Conservation (phyloP, 2,888 invertebrate genomes). For the Neoaliturus tenellus region DNA sequence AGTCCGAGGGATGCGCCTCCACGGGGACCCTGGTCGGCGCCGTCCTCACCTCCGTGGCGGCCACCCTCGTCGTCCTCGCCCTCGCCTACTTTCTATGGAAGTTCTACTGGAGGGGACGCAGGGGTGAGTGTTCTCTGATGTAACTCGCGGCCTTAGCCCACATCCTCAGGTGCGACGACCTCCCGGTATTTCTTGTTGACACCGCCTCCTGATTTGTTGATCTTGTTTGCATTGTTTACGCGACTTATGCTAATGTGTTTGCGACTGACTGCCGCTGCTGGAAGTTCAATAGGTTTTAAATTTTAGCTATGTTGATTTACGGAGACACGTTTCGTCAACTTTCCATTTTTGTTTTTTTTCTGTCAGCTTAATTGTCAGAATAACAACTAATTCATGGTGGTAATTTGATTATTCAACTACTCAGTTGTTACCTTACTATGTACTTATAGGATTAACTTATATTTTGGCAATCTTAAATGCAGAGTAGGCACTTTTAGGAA, state of each 20-base stretch:
- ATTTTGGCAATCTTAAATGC: no score
- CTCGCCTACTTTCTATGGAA: slow-evolving; percentile 59
- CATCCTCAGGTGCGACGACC: neutral
- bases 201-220: neutral
- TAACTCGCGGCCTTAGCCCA: neutral
- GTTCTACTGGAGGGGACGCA: slow-evolving; percentile 59
- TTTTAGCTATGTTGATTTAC: neutral
- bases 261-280: neutral
- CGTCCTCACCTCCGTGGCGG: slow-evolving; percentile 58
- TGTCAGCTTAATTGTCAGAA: no score
- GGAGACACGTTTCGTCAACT: no score
- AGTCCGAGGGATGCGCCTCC: slow-evolving; percentile 56
- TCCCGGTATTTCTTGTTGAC: neutral
- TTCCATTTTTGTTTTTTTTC: no score
- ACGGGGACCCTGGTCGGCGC: slow-evolving; percentile 58
- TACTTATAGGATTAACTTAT: no score
- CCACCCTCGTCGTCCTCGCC: slow-evolving; percentile 47
- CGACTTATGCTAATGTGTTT: neutral
- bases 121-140: slow-evolving; percentile 55
- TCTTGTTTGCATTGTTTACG: neutral
- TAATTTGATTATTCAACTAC: no score
- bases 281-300: neutral
- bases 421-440: no score
- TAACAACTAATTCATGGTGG: no score
- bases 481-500: no score